These are phyloP conservation scores for Blennius ocellaris DNA, from an alignment of 2,113 vertebrate genomes.

Conservation along the genomic window DNA sequence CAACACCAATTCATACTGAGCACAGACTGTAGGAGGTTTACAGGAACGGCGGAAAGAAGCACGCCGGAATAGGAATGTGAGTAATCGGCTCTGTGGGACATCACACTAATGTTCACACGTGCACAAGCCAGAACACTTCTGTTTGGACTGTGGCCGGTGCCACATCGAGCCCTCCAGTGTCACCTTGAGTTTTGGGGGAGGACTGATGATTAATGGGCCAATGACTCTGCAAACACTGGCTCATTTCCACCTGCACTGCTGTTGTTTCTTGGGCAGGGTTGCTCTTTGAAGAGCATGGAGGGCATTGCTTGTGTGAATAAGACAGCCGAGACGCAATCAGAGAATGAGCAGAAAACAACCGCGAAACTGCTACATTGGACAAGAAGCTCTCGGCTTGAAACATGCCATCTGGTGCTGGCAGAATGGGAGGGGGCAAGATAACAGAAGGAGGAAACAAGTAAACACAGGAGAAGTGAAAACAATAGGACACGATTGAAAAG, in stretches of 20 bases:
- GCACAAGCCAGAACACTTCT: constrained; percentile 39
- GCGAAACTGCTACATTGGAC: constrained; percentile 60
- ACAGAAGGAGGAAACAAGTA: constrained; percentile 42
- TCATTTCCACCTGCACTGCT: constrained; percentile 58
- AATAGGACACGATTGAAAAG: constrained; percentile 29
- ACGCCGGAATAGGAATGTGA: constrained; percentile 30
- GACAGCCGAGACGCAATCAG: constrained; percentile 43
- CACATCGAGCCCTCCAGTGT: constrained; percentile 33
- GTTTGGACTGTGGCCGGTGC: constrained; percentile 16
- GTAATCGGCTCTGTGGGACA: constrained; percentile 61
- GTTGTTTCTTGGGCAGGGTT: constrained; percentile 37
- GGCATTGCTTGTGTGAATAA: constrained; percentile 42
- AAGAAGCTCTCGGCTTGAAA: constrained; percentile 53
- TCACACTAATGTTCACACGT: constrained; percentile 58
- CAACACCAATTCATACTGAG: constrained; percentile 43
- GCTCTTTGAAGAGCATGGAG: constrained; percentile 23
- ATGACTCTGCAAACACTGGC: constrained; percentile 55
- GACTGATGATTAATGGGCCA: constrained; percentile 71
- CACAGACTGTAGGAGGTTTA: constrained; percentile 23
- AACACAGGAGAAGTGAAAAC: constrained; percentile 40
- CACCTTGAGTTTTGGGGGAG: constrained; percentile 70
- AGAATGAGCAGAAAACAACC: constrained; percentile 50
- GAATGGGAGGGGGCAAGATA: constrained; percentile 9
- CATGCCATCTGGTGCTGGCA: constrained; percentile 54
- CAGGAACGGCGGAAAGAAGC: constrained; percentile 31